Evolutionary conservation across 1,140 invertebrate species (phyloP).

Genomic region (Cyphomyrmex costatus): DNA sequence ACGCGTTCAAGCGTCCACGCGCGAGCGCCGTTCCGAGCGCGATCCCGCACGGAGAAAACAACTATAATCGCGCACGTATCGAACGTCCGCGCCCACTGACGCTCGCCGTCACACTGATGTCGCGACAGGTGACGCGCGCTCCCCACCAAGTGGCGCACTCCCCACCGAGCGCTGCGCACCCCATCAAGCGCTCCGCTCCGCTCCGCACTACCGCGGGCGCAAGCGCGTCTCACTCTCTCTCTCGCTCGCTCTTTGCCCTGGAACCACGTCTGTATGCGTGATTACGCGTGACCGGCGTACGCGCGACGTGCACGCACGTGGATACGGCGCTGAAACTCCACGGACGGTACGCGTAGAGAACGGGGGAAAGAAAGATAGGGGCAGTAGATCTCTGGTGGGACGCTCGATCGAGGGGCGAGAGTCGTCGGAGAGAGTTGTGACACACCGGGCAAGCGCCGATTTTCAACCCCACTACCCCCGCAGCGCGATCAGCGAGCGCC

Average conservation of each 20-base stretch:
- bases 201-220: neutral
- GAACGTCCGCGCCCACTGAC: slow-evolving; percentile 59
- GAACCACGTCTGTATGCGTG: slow-evolving; percentile 43
- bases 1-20: slow-evolving; percentile 56
- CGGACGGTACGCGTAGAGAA: slow-evolving; percentile 26
- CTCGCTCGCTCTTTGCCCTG: neutral
- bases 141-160: slow-evolving; percentile 55
- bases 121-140: slow-evolving; percentile 67
- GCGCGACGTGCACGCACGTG: slow-evolving; percentile 65
- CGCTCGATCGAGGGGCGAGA: slow-evolving; percentile 6
- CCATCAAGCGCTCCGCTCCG: slow-evolving; percentile 9
- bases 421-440: slow-evolving; percentile 38
- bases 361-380: slow-evolving; percentile 41
- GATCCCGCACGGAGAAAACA: neutral
- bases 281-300: slow-evolving; percentile 47
- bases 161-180: slow-evolving; percentile 36
- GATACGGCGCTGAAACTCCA: slow-evolving; percentile 24
- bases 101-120: slow-evolving; percentile 71
- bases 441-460: slow-evolving; percentile 69
- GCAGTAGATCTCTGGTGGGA: slow-evolving; percentile 33
- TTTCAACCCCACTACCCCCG: slow-evolving; percentile 71
- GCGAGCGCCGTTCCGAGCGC: slow-evolving; percentile 22
- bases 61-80: slow-evolving; percentile 34
- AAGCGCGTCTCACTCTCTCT: neutral
- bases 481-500: slow-evolving; percentile 61